Conservation (phyloP, 1,140 invertebrate genomes). For the Drosophila paulistorum region DNA sequence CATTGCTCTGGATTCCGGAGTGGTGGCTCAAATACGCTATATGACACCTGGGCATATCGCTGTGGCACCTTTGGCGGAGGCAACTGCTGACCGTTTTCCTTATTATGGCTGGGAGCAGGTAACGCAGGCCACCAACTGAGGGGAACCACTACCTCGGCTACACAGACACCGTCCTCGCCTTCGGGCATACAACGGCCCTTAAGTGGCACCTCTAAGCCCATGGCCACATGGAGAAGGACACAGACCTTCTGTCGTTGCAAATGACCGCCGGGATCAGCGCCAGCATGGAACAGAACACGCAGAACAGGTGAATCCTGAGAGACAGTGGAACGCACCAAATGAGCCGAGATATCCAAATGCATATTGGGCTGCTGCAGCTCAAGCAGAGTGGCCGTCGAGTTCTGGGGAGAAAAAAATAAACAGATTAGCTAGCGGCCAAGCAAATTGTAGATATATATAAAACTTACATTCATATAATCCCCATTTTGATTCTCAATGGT, state of each 20-base stretch:
- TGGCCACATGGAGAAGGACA: conserved; percentile 89
- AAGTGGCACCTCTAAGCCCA: conserved; percentile 85
- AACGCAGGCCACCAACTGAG: conserved; percentile 93
- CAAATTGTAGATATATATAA: neutral
- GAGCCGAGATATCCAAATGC: conserved; percentile 94
- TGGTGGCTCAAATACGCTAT: conserved; percentile 91
- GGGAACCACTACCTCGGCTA: conserved; percentile 91
- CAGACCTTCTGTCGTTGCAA: conserved; percentile 86
- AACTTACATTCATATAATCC: conserved; percentile 76
- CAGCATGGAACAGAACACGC: conserved; percentile 94
- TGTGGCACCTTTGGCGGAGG: conserved; percentile 87
- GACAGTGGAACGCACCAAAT: conserved; percentile 92
- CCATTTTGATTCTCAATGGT: conserved; percentile 85
- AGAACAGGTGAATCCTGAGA: conserved; percentile 93
- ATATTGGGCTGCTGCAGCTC: conserved; percentile 89
- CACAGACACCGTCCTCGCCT: conserved; percentile 93
- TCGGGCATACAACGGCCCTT: conserved; percentile 94
- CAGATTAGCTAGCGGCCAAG: neutral
- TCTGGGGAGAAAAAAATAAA: conserved; percentile 40
- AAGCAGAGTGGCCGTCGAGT: conserved; percentile 76
- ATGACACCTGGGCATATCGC: conserved; percentile 90
- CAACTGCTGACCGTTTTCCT: conserved; percentile 84
- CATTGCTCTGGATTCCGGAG: conserved; percentile 87
- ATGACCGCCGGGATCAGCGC: conserved; percentile 88
- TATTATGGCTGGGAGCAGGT: conserved; percentile 84